Conservation (phyloP, 2,888 invertebrate genomes). For the Rotaria macrura region DNA sequence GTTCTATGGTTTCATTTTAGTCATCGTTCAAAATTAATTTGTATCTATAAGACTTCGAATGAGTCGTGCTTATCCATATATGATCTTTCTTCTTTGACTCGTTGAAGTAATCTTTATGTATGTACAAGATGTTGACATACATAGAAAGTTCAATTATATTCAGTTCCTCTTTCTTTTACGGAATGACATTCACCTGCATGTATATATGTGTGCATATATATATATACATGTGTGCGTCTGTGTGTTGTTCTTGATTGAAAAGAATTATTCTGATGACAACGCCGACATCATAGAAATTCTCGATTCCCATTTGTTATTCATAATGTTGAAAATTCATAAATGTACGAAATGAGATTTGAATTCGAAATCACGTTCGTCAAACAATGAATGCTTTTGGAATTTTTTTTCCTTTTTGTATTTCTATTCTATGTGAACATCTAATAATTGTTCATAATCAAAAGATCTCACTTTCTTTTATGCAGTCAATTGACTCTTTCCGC, state of each 20-base stretch:
- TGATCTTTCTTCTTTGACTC: not conserved
- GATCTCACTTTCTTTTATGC: not conserved
- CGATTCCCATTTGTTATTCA: not conserved
- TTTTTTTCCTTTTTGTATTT: not conserved
- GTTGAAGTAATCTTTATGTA: not conserved
- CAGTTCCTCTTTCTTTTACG: not conserved
- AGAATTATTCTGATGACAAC: not conserved
- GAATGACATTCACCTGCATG: not conserved
- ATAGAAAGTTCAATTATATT: not conserved
- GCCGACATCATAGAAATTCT: not conserved
- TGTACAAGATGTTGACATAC: not conserved
- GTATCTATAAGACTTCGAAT: not conserved
- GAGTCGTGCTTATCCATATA: not conserved
- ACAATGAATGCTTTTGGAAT: not conserved
- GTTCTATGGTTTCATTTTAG: not conserved
- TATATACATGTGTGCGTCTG: too few species aligned
- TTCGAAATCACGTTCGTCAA: not conserved
- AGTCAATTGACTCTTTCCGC: constrained; percentile 1
- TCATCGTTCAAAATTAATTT: not conserved
- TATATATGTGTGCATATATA: too few species aligned
- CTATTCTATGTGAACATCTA: not conserved
- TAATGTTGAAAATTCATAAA: constrained; percentile 1
- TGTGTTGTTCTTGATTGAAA: not conserved
- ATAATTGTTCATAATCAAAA: constrained; percentile 1
- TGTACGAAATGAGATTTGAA: not conserved